Percentiles rank a stretch among this genome's conserved stretches.
Evolutionary conservation across 35 echinoderm and acorn worm species (phyloP).

Genomic region (Lytechinus pictus): DNA sequence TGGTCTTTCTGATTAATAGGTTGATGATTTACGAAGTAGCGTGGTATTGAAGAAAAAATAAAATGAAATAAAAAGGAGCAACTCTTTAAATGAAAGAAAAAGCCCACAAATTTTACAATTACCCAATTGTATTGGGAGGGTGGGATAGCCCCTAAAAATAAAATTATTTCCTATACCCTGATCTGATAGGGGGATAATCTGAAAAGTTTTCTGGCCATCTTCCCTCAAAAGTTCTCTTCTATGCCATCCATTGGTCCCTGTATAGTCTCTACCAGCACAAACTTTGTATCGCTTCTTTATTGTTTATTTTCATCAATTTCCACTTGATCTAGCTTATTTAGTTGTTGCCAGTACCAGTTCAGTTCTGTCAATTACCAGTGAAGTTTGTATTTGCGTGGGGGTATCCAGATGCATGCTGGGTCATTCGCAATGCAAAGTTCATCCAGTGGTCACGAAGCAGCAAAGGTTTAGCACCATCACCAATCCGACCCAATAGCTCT

Average conservation of each 20-base stretch:
- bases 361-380: background rate
- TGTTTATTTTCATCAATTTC: background rate
- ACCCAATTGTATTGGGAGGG: too few relatives aligned
- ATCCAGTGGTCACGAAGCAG: background rate
- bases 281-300: background rate
- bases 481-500: background rate
- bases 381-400: background rate
- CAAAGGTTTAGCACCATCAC: background rate
- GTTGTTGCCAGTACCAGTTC: background rate
- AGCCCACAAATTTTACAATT: too few relatives aligned
- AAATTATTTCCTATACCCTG: too few relatives aligned
- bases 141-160: too few relatives aligned
- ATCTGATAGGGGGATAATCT: too few relatives aligned
- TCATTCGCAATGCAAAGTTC: conserved; percentile 11
- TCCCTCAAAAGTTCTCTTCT: background rate
- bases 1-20: too few relatives aligned
- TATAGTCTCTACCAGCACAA: background rate
- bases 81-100: too few relatives aligned
- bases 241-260: background rate
- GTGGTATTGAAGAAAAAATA: too few relatives aligned
- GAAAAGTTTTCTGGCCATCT: too few relatives aligned
- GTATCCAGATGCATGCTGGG: conserved; percentile 16
- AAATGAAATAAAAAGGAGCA: too few relatives aligned
- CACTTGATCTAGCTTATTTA: background rate
- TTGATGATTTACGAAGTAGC: too few relatives aligned